These are phyloP conservation scores for Periophthalmus magnuspinnatus DNA, from an alignment of 2,797 vertebrate genomes.

Conservation along the genomic window DNA sequence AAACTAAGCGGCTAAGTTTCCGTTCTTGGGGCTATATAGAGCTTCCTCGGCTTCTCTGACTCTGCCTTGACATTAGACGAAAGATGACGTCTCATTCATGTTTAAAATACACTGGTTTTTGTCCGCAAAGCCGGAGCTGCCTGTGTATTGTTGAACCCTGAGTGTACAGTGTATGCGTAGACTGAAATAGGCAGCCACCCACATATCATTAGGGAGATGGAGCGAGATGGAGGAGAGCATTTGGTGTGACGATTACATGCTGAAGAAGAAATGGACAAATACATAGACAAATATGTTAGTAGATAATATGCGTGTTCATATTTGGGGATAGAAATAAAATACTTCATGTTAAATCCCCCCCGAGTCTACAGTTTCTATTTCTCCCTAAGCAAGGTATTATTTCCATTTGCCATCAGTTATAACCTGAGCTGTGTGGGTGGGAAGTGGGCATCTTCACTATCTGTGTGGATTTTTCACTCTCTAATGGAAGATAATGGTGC, in stretches of 20 bases:
- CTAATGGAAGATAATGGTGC: slow-evolving; percentile 45
- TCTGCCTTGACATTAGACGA: slow-evolving; percentile 60
- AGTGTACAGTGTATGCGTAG: slow-evolving; percentile 63
- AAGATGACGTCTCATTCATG: slow-evolving; percentile 49
- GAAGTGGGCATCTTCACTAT: slow-evolving; percentile 37
- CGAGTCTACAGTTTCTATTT: slow-evolving; percentile 14
- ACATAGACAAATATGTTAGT: slow-evolving; percentile 57
- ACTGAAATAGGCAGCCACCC: slow-evolving; percentile 82
- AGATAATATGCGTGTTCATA: slow-evolving; percentile 46
- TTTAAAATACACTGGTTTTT: slow-evolving; percentile 66
- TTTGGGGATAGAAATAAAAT: slow-evolving; percentile 3
- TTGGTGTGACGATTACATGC: slow-evolving; percentile 52
- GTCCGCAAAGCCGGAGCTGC: slow-evolving; percentile 41
- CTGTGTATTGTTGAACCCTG: slow-evolving; percentile 58
- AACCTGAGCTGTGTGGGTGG: slow-evolving; percentile 55
- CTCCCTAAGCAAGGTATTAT: slow-evolving; percentile 32
- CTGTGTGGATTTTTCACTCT: slow-evolving; percentile 23
- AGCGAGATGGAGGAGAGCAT: slow-evolving; percentile 61
- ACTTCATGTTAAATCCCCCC: slow-evolving; percentile 11
- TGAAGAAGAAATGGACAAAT: slow-evolving; percentile 58
- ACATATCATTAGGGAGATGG: slow-evolving; percentile 79
- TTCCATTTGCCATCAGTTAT: slow-evolving; percentile 37
- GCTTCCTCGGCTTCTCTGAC: slow-evolving; percentile 54
- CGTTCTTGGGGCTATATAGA: slow-evolving; percentile 29
- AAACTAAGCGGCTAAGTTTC: slow-evolving; percentile 31